These are phyloP conservation scores for Chrysomela aeneicollis DNA, from an alignment of 2,888 invertebrate genomes.

Conservation along the genomic window DNA sequence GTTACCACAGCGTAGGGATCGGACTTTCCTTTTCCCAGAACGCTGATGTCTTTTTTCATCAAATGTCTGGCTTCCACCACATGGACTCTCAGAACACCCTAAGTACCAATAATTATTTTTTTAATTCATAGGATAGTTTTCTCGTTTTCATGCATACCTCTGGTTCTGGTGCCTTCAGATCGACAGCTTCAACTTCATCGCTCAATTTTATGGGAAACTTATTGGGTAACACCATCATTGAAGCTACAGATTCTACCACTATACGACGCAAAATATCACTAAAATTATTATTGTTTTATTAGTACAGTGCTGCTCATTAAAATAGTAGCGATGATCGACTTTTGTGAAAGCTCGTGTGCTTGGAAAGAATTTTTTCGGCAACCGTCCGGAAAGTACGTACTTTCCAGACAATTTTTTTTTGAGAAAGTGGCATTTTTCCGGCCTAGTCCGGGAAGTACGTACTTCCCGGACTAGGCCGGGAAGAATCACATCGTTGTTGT, in stretches of 20 bases:
- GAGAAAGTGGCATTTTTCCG: too few relatives aligned
- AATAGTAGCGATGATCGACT: neutral
- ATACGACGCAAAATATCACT: slow-evolving; percentile 90
- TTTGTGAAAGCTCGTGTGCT: too few relatives aligned
- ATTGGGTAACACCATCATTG: slow-evolving; percentile 95
- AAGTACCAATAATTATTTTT: too few relatives aligned
- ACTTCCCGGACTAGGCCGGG: too few relatives aligned
- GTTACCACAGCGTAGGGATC: slow-evolving; percentile 94
- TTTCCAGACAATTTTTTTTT: too few relatives aligned
- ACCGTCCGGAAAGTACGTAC: too few relatives aligned
- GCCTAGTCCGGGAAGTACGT: too few relatives aligned
- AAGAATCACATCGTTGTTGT: too few relatives aligned
- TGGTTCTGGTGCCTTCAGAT: slow-evolving; percentile 89
- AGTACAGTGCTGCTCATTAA: too few relatives aligned
- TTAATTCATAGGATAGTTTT: too few relatives aligned
- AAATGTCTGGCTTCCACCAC: slow-evolving; percentile 94
- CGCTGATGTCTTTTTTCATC: slow-evolving; percentile 93
- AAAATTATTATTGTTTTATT: slow-evolving; percentile 8
- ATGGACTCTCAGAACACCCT: slow-evolving; percentile 95
- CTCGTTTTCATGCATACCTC: slow-evolving; percentile 76
- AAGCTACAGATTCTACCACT: slow-evolving; percentile 90
- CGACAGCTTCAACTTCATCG: slow-evolving; percentile 81
- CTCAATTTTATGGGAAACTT: slow-evolving; percentile 90
- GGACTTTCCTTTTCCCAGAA: slow-evolving; percentile 92
- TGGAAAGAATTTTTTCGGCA: too few relatives aligned